A percentile compares a stretch with the other conserved stretches of the same genome.
Evolutionary conservation across 2,888 invertebrate species (phyloP).

Genomic region (Drosophila prostipennis): DNA sequence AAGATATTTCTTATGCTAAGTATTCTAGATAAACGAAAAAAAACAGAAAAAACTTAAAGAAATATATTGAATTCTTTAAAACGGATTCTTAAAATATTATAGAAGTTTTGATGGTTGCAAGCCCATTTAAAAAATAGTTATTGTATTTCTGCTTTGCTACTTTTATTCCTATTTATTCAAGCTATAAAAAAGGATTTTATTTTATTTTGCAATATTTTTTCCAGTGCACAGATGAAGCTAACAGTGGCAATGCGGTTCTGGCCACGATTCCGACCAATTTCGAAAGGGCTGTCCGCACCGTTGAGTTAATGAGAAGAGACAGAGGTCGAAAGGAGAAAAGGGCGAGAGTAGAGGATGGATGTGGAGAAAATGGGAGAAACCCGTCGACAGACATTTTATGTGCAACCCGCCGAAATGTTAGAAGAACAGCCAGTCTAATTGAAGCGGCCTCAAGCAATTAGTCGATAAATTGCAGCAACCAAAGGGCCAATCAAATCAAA

Average conservation of each 20-base stretch:
- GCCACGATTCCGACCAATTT: slow-evolving; percentile 48
- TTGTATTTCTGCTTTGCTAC: neutral
- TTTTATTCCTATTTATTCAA: neutral
- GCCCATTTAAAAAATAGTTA: too few relatives aligned
- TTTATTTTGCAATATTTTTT: neutral
- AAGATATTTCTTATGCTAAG: neutral
- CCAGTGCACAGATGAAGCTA: slow-evolving; percentile 1
- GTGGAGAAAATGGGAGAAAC: slow-evolving; percentile 24
- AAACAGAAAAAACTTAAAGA: too few relatives aligned
- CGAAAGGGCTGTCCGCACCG: slow-evolving; percentile 63
- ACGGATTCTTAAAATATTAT: too few relatives aligned
- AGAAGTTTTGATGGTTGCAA: too few relatives aligned
- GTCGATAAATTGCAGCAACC: slow-evolving; percentile 51
- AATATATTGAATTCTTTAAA: too few relatives aligned
- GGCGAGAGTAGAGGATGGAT: slow-evolving; percentile 9
- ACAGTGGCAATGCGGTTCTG: slow-evolving; percentile 28
- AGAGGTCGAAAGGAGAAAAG: slow-evolving; percentile 29
- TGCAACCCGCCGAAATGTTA: slow-evolving; percentile 61
- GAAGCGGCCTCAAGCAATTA: slow-evolving; percentile 62
- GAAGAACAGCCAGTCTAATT: slow-evolving; percentile 65
- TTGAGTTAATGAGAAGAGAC: slow-evolving; percentile 61
- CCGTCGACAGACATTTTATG: slow-evolving; percentile 64
- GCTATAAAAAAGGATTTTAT: neutral
- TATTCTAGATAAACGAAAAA: neutral
- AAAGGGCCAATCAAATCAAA: slow-evolving; percentile 6